phyloP scores from a whole-genome alignment of 2,797 vertebrate genomes.

The Trichosurus vulpecula region DNA sequence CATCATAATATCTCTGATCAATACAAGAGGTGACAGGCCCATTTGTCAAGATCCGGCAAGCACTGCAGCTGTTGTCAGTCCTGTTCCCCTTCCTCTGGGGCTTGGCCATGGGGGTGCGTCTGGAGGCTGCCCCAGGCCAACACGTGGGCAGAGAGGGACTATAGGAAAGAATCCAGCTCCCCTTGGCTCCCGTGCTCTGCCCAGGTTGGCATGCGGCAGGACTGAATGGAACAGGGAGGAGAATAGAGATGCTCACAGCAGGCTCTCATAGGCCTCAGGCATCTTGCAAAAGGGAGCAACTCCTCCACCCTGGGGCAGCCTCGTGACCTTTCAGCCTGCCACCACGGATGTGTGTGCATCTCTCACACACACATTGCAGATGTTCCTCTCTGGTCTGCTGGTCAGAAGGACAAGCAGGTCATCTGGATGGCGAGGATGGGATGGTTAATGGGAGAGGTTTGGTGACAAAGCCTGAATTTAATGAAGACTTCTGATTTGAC shows the following conservation, averaged over 20 bases:
- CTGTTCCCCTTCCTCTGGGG: conserved; percentile 70
- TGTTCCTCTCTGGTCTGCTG: conserved; percentile 79
- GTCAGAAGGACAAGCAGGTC: conserved; percentile 76
- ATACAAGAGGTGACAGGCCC: conserved; percentile 87
- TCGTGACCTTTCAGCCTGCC: conserved; percentile 79
- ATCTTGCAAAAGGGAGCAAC: conserved; percentile 55
- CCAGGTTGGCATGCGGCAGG: conserved; percentile 55
- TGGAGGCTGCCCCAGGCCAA: background rate
- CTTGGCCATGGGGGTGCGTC: conserved; percentile 56
- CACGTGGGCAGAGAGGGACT: background rate
- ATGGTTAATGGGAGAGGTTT: background rate
- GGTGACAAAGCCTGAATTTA: conserved; percentile 56
- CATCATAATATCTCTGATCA: conserved; percentile 90
- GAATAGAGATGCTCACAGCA: conserved; percentile 68
- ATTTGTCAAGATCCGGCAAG: conserved; percentile 87
- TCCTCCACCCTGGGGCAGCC: conserved; percentile 73
- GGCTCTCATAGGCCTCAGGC: conserved; percentile 59
- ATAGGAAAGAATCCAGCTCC: conserved; percentile 11
- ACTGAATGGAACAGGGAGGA: conserved; percentile 60
- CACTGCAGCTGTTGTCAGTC: conserved; percentile 84
- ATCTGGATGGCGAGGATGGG: conserved; percentile 72
- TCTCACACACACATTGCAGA: conserved; percentile 81
- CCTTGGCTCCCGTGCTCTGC: background rate
- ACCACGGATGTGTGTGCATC: conserved; percentile 74
- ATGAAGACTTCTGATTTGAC: conserved; percentile 77